Conservation (phyloP, 2,113 vertebrate genomes). For the Perognathus longimembris region DNA sequence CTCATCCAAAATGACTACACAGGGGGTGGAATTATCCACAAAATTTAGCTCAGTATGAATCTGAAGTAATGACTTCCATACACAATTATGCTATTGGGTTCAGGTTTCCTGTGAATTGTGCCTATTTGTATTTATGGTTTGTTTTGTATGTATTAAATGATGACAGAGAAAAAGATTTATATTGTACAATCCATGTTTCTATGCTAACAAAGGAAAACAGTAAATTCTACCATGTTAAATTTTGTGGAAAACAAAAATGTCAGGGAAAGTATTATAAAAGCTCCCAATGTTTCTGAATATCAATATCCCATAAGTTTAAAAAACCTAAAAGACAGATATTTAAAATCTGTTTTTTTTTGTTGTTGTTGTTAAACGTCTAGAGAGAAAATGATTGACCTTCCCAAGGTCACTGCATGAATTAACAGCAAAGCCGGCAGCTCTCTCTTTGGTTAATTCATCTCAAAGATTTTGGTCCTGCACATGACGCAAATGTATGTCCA, state of each 20-base stretch:
- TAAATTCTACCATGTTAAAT: background rate
- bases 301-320: background rate
- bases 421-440: background rate
- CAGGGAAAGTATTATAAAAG: background rate
- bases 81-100: slow-evolving; percentile 57
- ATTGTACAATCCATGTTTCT: slow-evolving; percentile 16
- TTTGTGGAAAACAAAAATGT: slow-evolving; percentile 31
- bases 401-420: background rate
- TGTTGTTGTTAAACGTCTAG: background rate
- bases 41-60: slow-evolving; percentile 65
- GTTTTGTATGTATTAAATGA: slow-evolving; percentile 42
- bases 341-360: background rate
- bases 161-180: background rate
- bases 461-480: background rate
- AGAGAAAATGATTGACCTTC: slow-evolving; percentile 26
- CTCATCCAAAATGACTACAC: slow-evolving; percentile 51
- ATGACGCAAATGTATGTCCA: background rate
- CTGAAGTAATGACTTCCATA: slow-evolving; percentile 66
- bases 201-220: background rate
- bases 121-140: slow-evolving; percentile 52
- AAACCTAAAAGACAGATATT: background rate
- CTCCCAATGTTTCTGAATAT: background rate
- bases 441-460: background rate
- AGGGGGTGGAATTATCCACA: slow-evolving; percentile 66
- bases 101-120: slow-evolving; percentile 61